Evolutionary conservation across 2,113 vertebrate genomes (phyloP).

Genomic region (Lepisosteus oculatus): DNA sequence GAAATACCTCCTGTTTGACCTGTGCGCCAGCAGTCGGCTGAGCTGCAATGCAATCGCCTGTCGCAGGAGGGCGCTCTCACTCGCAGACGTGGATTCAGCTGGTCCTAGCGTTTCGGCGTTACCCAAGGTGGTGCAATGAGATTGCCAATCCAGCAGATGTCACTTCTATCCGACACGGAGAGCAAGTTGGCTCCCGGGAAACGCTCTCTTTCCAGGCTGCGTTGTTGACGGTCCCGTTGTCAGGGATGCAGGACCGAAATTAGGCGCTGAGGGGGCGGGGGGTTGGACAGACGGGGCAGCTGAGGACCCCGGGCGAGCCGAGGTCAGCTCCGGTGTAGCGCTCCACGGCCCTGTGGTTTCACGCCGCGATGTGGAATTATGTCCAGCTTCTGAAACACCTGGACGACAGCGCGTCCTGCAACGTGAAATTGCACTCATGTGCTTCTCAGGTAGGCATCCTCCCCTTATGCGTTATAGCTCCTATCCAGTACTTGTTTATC

Average conservation of each 20-base stretch:
- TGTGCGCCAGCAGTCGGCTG: too few species aligned
- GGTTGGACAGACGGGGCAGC: neutral
- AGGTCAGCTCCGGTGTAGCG: neutral
- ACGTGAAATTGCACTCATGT: too few species aligned
- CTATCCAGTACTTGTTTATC: too few species aligned
- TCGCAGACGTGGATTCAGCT: too few species aligned
- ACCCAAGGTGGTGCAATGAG: slow-evolving; percentile 1
- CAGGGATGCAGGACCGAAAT: neutral
- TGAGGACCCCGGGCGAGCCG: neutral
- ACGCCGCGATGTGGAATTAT: too few species aligned
- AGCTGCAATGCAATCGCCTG: too few species aligned
- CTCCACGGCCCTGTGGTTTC: neutral
- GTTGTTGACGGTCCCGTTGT: neutral
- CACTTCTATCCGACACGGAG: neutral
- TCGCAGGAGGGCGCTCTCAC: too few species aligned
- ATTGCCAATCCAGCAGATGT: slow-evolving; percentile 12
- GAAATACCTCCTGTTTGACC: too few species aligned
- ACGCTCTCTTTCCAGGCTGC: neutral
- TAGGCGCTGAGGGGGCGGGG: neutral
- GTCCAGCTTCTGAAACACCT: too few species aligned
- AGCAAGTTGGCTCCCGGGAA: neutral
- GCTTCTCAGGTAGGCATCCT: too few species aligned
- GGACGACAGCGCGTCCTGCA: too few species aligned
- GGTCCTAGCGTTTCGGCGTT: neutral
- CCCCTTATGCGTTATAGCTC: too few species aligned